Base-by-base conservation (phyloP, 1,140 invertebrate genomes). In the Streblospio benedicti region DNA sequence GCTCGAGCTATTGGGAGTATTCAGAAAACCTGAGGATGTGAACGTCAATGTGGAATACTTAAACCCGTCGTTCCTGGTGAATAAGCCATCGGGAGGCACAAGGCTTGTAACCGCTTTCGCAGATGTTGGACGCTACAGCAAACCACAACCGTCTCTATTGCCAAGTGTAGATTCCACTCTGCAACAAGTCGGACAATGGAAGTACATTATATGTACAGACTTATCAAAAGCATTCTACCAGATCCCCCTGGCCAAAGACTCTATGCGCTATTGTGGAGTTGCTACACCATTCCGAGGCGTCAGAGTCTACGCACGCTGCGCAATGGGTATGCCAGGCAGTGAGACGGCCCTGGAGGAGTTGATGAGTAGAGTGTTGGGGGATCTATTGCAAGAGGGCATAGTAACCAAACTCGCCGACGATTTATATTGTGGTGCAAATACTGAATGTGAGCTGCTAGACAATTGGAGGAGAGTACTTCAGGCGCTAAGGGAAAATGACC, bases 31-130 rank as follows among this genome's bases (percentile, higher is more conserved):
- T 9, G 66, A 65, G 35, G 58, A 63, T 51, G n/a, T 61, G 25
- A 33, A 44, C 14, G 27, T 65, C n/a, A 31, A 0, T 14, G 50
- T 16, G n/a, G 50, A 52, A 52, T 65, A 64, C 32, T n/a, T 62
- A 18, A 66, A 62, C 43, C 62, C 59, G 2, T 59, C 59, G 38
- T 65, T 63, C 33, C 20, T 65, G 2, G 57, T 62, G 16, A 60
- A 61, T n/a, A 67, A 65, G 50, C 50, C 60, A 4, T 35, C 53
- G 20, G 63, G 65, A 20, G 58, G 55, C 9, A 47, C 27, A 32
- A n/a, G 60, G 4, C 41, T 65, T 16, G 60, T 65, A 12, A 67
- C 61, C 18, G 63, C 63, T 20, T 65, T 67, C 33, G 57, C 57
- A 23, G 60, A 60, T 23, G 63, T 65, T 4, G 63, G 57, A 0